A percentile compares a stretch with the other conserved stretches of the same genome.
Conservation (phyloP, 2,797 vertebrate species). For the Cossypha niveicapilla region DNA sequence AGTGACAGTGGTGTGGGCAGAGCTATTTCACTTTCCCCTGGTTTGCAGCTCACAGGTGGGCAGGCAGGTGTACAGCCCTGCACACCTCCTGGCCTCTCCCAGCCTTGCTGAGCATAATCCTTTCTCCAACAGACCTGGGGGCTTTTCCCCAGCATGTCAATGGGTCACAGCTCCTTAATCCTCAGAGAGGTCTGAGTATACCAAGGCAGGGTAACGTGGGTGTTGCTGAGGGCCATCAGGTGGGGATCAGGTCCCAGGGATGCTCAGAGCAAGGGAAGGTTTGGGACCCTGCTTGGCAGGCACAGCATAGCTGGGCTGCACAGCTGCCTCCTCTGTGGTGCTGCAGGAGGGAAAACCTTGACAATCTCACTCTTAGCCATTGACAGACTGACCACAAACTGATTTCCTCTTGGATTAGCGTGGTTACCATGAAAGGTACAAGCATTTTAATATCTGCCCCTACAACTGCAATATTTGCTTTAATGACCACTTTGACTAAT, state of each 20-base stretch:
- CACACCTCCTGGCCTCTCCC: not conserved
- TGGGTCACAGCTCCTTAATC: not conserved
- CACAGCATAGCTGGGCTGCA: not conserved
- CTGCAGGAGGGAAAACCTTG: not conserved
- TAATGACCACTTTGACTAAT: not conserved
- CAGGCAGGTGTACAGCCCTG: conserved; percentile 51
- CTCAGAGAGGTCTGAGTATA: not conserved
- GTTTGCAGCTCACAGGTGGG: conserved; percentile 30
- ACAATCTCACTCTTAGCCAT: not conserved
- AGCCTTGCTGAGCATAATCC: rapidly evolving
- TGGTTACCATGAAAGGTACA: not conserved
- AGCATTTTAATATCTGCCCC: not conserved
- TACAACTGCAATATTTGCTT: not conserved
- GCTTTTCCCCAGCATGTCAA: not conserved
- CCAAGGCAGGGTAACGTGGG: not conserved
- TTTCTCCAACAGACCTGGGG: not conserved
- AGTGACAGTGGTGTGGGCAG: conserved; percentile 8
- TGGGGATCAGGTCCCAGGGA: not conserved
- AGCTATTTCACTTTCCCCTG: conserved; percentile 69
- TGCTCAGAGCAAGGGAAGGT: not conserved
- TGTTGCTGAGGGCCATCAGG: not conserved
- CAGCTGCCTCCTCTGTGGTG: not conserved
- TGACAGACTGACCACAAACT: not conserved
- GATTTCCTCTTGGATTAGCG: not conserved
- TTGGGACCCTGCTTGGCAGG: not conserved